Evolutionary conservation across 1,140 invertebrate genomes (phyloP).

Genomic region (Camponotus vicinus): DNA sequence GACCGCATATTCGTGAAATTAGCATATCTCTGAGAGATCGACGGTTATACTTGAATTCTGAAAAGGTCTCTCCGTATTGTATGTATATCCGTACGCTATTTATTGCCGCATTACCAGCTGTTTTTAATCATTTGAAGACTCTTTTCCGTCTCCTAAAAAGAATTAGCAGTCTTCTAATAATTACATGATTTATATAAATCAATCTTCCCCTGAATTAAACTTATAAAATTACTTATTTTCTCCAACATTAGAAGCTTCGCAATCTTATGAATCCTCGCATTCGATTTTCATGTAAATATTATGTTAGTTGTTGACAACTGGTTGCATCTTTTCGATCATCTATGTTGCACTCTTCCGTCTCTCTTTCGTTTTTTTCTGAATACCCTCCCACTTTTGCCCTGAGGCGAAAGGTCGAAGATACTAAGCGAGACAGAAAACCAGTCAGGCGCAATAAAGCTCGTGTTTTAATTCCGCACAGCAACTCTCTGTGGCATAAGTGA

Average conservation of each 20-base stretch:
- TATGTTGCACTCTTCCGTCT: neutral
- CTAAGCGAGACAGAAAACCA: constrained; percentile 64
- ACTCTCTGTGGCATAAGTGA: constrained; percentile 68
- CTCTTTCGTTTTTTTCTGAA: constrained; percentile 17
- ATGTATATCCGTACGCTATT: neutral
- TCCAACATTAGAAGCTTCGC: neutral
- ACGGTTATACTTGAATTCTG: neutral
- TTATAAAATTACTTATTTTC: neutral
- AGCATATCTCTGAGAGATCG: neutral
- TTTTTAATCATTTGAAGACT: neutral
- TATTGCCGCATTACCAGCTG: neutral
- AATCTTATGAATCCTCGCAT: neutral
- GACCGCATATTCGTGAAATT: constrained; percentile 6
- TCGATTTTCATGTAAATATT: neutral
- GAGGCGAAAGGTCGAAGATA: constrained; percentile 39
- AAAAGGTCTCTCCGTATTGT: constrained; percentile 3
- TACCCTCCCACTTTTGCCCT: constrained; percentile 22
- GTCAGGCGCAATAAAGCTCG: constrained; percentile 73
- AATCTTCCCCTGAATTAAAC: neutral
- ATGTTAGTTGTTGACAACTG: neutral
- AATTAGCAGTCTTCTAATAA: neutral
- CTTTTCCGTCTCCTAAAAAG: neutral
- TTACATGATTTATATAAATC: neutral
- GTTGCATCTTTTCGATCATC: neutral
- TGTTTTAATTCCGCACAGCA: constrained; percentile 72